Percentiles rank a stretch among this genome's conserved stretches.
phyloP scores from a whole-genome alignment of 2,113 vertebrate species.

The Phyllopteryx taeniolatus region DNA sequence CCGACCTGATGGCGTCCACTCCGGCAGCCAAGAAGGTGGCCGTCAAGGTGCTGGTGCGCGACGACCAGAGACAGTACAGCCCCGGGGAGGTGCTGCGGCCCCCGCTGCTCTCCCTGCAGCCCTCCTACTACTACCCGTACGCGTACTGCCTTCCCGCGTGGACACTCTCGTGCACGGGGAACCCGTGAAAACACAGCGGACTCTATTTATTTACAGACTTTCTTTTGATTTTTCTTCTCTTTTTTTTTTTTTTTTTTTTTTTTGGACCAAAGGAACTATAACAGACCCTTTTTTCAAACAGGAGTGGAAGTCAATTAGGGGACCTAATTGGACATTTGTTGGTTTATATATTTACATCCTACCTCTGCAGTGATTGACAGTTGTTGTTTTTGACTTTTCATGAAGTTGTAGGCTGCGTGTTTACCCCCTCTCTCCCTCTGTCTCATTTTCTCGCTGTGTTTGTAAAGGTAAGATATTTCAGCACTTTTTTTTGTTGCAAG shows the following conservation, averaged over 20 bases:
- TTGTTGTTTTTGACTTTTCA: constrained; percentile 54
- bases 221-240: background rate
- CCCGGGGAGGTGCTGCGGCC: constrained; percentile 91
- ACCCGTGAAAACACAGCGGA: constrained; percentile 55
- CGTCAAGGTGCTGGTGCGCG: constrained; percentile 94
- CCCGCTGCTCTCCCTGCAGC: constrained; percentile 85
- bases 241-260: background rate
- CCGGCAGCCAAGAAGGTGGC: constrained; percentile 95
- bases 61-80: constrained; percentile 96
- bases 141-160: constrained; percentile 94
- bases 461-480: constrained; percentile 71
- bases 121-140: constrained; percentile 93
- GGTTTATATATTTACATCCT: constrained; percentile 57
- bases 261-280: background rate
- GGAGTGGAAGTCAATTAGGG: constrained; percentile 23
- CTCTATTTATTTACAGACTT: constrained; percentile 4
- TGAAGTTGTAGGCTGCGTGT: constrained; percentile 51
- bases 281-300: background rate
- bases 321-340: constrained; percentile 33
- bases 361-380: constrained; percentile 69
- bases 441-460: constrained; percentile 56
- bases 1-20: constrained; percentile 88
- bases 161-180: constrained; percentile 87
- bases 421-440: constrained; percentile 11
- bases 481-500: constrained; percentile 64